Base-by-base conservation (phyloP, 2,888 invertebrate genomes). In the Rhagium mordax region DNA sequence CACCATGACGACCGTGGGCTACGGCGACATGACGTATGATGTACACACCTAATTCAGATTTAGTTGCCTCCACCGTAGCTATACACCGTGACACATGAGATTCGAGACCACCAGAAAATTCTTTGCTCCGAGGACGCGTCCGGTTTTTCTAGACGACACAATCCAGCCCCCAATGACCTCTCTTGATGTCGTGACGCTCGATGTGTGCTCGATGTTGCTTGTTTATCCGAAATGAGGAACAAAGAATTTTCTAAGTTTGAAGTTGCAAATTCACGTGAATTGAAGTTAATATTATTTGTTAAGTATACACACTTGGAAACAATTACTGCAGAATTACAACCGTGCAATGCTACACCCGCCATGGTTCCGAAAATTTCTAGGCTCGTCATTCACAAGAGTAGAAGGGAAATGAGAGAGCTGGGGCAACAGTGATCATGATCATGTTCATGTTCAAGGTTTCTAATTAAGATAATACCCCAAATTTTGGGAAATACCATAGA, bases 1-100 rank as follows among this genome's bases (percentile, higher is more conserved):
- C 91, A 99, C 96, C 92, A 96, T 96, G 96, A 96, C 96, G 91
- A 99, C 98, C 91, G 99, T 99, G 91, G 99, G 99, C 92, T 99
- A 99, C 94, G 98, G 98, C 92, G 98, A 99, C 93, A 99, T 99
- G 98, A 96, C 96, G 96, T 95, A 95, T 93, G 94, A 87, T 87
- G 87, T 88, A 88, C 86, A 88, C 87, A 87, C 86, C 85, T 87
- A 87, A 87, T 86, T 87, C 87, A 87, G 85, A 86, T 86, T 88
- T 88, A 87, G 87, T 88, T 88, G 87, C 87, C 87, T 85, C 84
- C 86, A 87, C 87, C 86, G 87, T 87, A 87, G 87, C 86, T 73
- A 76, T 75, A 77, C 73, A 78, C 71, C 73, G 73, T 72, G 74
- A 75, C 74, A 76, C 74, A 69, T 67, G 74, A 78, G 74, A 73